These are phyloP conservation scores for Acleris cristana DNA, from an alignment of 2,888 invertebrate species.

Conservation along the genomic window DNA sequence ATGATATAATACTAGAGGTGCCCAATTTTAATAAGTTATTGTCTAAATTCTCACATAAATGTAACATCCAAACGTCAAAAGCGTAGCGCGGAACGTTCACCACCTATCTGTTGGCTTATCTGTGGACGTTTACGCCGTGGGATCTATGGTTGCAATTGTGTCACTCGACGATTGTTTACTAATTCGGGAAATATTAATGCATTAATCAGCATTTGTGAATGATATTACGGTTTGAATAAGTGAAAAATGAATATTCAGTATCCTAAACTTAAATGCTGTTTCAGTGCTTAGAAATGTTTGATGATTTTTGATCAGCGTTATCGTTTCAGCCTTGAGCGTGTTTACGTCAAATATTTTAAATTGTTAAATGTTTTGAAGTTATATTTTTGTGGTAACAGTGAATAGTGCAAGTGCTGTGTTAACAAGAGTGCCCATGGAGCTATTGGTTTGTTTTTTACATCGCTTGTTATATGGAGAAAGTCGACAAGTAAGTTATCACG, in stretches of 20 bases:
- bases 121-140: constrained; percentile 77
- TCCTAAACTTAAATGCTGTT: constrained; percentile 1
- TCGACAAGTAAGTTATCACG: constrained; percentile 53
- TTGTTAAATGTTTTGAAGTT: constrained; percentile 59
- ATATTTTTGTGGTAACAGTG: constrained; percentile 51
- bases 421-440: constrained; percentile 54
- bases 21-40: too few relatives aligned
- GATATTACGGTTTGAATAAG: constrained; percentile 35
- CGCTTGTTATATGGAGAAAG: constrained; percentile 52
- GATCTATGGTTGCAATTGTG: constrained; percentile 80
- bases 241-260: constrained; percentile 17
- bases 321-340: constrained; percentile 60
- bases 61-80: neutral
- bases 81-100: constrained; percentile 44
- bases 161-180: constrained; percentile 79
- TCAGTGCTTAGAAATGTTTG: constrained; percentile 30
- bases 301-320: constrained; percentile 40
- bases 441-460: constrained; percentile 49
- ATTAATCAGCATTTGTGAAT: constrained; percentile 47
- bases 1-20: too few relatives aligned
- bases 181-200: constrained; percentile 66
- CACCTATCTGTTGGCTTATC: constrained; percentile 65
- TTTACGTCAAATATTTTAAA: constrained; percentile 72
- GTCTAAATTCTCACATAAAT: too few relatives aligned
- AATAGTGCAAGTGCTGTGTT: constrained; percentile 49